Evolutionary conservation across 1,140 invertebrate species (phyloP), one percentile per base, ranked within the genome.

Genomic region (Drosophila subpulchrella): DNA sequence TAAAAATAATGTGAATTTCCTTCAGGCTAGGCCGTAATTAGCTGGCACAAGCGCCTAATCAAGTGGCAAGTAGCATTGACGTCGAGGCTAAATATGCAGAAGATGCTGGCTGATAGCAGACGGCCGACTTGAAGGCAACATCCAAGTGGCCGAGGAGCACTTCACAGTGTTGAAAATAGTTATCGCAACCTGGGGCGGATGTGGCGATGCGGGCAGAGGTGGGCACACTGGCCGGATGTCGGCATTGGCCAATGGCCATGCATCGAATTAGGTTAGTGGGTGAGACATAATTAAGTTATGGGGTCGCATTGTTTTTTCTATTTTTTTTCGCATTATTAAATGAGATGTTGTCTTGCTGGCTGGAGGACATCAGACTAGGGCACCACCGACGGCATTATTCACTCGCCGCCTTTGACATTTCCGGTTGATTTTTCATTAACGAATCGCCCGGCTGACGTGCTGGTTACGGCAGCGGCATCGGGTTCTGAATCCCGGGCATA

Each of bases 281-380:
- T 89, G 77, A 88, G 80, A 84, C 85, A 83, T 83, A 84, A 88
- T 88, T 88, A 88, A 84, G 76, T 89, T 83, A 89, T 88, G 73
- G 74, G 79, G 78, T 78, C 72, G 84, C 78, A 71, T 65, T 77
- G 65, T 78, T 63, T 59, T 51, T 60, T 15, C 34, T 20, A 41
- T 27, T 24, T 12, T 55, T 47, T 48, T 44, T 62, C 24, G 66
- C 78, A 82, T 88, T 77, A 89, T 89, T 81, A 80, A 78, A 81
- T 71, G 56, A 68, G 85, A 77, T 60, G 55, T 66, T 41, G 78
- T 56, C 66, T 60, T 50, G 58, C 13, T 36, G 82, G 65, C 78
- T 81, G 70, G 78, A 15, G 47, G 44, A 47, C 61, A 41, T 53
- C 38, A n/a, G 27, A 41, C 15, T 30, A 20, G 34, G 50, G 24